Conservation (phyloP, 2,888 invertebrate genomes). For the Drymonia ruficornis region DNA sequence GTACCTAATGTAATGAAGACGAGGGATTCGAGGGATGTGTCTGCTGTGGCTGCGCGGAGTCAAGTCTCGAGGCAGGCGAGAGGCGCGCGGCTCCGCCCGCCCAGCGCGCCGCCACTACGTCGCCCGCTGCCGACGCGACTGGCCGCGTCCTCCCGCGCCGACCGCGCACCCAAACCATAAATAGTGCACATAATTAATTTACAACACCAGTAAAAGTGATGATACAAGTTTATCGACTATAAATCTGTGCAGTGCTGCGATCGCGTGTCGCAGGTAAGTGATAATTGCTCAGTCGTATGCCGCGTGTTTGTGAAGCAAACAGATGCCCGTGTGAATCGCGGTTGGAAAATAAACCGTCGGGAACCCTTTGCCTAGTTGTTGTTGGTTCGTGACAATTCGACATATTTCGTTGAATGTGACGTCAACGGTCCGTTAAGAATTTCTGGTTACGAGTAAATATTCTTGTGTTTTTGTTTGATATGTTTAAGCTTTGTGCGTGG, state of each 20-base stretch:
- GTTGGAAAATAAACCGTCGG: constrained; percentile 51
- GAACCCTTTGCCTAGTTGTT: constrained; percentile 57
- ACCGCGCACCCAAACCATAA: constrained; percentile 52
- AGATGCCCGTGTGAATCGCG: constrained; percentile 56
- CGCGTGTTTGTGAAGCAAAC: constrained; percentile 74
- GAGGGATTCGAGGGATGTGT: constrained; percentile 62
- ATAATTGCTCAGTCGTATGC: constrained; percentile 77
- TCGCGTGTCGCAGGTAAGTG: constrained; percentile 83
- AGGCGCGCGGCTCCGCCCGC: constrained; percentile 66
- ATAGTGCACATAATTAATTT: constrained; percentile 79
- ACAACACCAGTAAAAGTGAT: constrained; percentile 82
- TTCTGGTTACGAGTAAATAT: constrained; percentile 35
- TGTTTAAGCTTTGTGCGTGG: constrained; percentile 10
- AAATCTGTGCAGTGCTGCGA: constrained; percentile 81
- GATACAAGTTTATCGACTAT: constrained; percentile 82
- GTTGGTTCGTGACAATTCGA: constrained; percentile 66
- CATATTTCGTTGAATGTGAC: constrained; percentile 53
- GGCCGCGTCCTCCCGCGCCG: constrained; percentile 60
- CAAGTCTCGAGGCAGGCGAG: constrained; percentile 44
- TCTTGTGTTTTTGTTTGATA: constrained; percentile 30
- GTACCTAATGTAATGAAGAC: constrained; percentile 39
- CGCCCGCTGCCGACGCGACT: constrained; percentile 66
- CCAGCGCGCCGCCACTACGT: constrained; percentile 60
- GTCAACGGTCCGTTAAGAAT: constrained; percentile 42
- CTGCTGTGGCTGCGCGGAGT: constrained; percentile 56